Evolutionary conservation across 2,888 invertebrate genomes (phyloP).

Genomic region (Ornithoptera priamus): DNA sequence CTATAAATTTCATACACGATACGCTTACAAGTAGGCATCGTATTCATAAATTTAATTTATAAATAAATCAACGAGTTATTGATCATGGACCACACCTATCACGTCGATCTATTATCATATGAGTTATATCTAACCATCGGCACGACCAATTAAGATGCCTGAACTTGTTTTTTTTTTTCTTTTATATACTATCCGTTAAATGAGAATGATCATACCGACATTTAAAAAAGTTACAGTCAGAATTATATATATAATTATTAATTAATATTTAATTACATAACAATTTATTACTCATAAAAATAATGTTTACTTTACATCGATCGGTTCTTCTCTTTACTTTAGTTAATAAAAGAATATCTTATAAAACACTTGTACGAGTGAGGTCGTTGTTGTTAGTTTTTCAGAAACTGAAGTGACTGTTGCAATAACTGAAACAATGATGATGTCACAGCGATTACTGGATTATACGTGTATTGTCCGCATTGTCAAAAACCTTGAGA

Average conservation of each 20-base stretch:
- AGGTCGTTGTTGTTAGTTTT: not conserved
- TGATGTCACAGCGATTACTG: not conserved
- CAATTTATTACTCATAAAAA: no score
- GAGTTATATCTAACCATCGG: conserved; percentile 46
- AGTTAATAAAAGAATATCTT: not conserved
- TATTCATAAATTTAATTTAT: conserved; percentile 38
- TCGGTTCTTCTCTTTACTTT: not conserved
- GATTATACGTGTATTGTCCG: not conserved
- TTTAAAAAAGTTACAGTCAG: not conserved
- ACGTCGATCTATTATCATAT: conserved; percentile 44
- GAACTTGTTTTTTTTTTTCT: conserved; percentile 27
- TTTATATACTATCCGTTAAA: conserved; percentile 5
- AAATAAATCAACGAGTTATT: conserved; percentile 49
- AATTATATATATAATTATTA: no score
- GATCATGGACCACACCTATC: conserved; percentile 54
- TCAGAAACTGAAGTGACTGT: not conserved
- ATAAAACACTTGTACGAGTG: not conserved
- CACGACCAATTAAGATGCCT: conserved; percentile 50
- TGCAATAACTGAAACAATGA: not conserved
- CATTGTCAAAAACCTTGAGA: not conserved
- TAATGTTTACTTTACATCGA: no score
- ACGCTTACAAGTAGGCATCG: conserved; percentile 32
- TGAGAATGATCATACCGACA: not conserved
- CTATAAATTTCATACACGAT: conserved; percentile 35
- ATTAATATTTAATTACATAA: no score